Evolutionary conservation across 2,113 vertebrate species (phyloP).

Genomic region (Nesoenas mayeri): DNA sequence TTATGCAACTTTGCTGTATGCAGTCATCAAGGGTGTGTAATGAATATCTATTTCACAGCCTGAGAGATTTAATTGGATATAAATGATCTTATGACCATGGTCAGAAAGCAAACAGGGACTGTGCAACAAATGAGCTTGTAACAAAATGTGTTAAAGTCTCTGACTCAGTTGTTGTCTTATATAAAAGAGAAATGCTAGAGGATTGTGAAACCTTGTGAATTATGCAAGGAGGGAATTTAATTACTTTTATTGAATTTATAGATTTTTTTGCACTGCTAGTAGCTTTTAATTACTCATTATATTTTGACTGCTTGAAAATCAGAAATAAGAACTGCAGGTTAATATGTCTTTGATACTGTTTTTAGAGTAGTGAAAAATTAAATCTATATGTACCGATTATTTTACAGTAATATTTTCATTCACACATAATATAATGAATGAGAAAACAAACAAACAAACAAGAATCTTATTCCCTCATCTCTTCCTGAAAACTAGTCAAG

Average conservation of each 20-base stretch:
- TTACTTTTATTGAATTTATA: not conserved
- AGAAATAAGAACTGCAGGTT: not conserved
- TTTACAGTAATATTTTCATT: not conserved
- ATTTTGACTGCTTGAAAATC: not conserved
- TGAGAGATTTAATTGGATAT: slow-evolving; percentile 15
- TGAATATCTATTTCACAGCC: not conserved
- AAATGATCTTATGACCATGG: slow-evolving; percentile 7
- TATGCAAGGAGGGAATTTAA: slow-evolving; percentile 43
- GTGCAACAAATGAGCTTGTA: not conserved
- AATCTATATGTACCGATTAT: not conserved
- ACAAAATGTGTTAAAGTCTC: not conserved
- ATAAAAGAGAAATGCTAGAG: slow-evolving; percentile 26
- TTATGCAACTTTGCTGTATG: slow-evolving; percentile 14
- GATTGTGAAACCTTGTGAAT: slow-evolving; percentile 51
- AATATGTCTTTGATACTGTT: not conserved
- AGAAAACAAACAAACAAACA: not conserved
- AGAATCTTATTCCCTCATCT: not conserved
- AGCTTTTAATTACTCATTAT: not conserved
- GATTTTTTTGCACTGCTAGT: not conserved
- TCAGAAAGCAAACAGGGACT: not conserved
- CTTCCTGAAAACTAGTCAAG: not conserved
- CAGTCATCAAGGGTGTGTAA: slow-evolving; percentile 31
- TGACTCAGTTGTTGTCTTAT: slow-evolving; percentile 51
- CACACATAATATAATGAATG: not conserved
- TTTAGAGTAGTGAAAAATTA: not conserved